These are phyloP conservation scores for Tillus elongatus DNA, from an alignment of 2,888 invertebrate genomes.

Conservation along the genomic window DNA sequence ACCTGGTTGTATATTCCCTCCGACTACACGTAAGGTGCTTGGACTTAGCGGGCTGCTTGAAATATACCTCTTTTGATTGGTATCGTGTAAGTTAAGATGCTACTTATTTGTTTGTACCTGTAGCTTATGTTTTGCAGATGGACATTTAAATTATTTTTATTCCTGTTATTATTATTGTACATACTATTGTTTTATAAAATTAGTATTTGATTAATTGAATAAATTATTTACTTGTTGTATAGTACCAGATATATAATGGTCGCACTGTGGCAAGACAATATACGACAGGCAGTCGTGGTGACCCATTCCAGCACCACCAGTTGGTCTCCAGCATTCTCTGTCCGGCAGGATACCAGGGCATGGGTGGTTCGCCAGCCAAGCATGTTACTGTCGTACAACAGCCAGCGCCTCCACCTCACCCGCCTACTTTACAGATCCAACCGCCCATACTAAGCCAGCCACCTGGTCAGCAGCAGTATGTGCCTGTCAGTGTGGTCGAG, in stretches of 20 bases:
- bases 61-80: too few species aligned
- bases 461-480: conserved; percentile 79
- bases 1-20: too few species aligned
- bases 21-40: too few species aligned
- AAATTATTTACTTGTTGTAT: conserved; percentile 28
- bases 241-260: conserved; percentile 77
- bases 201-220: too few species aligned
- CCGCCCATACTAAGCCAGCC: conserved; percentile 70
- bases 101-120: too few species aligned
- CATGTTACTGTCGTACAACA: conserved; percentile 62
- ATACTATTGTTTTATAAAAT: too few species aligned
- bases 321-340: conserved; percentile 90
- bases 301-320: conserved; percentile 84
- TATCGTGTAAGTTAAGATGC: too few species aligned
- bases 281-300: conserved; percentile 54
- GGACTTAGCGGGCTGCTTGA: too few species aligned
- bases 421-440: too few species aligned
- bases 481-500: conserved; percentile 88
- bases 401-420: conserved; percentile 65
- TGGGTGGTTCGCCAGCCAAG: conserved; percentile 59
- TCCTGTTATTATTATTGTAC: too few species aligned
- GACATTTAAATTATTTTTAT: too few species aligned
- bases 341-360: conserved; percentile 75
- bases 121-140: too few species aligned
- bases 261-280: conserved; percentile 63